These are phyloP conservation scores for Chionis minor DNA, from an alignment of 2,113 vertebrate species.

Conservation along the genomic window DNA sequence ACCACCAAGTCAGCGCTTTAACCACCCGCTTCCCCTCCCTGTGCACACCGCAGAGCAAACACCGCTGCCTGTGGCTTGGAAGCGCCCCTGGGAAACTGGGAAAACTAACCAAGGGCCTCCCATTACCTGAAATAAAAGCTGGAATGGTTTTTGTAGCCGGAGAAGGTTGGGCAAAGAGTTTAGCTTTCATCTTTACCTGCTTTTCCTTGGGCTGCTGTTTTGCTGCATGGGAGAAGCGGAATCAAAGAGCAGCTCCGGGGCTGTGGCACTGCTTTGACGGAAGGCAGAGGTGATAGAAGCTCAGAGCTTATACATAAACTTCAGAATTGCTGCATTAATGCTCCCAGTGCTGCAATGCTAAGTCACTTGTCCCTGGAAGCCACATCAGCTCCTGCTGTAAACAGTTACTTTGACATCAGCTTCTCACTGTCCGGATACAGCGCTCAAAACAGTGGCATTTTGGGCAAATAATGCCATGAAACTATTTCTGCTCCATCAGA, in stretches of 20 bases:
- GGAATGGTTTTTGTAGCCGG: neutral
- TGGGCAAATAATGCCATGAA: slow-evolving; percentile 32
- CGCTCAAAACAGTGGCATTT: neutral
- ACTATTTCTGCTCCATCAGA: slow-evolving; percentile 38
- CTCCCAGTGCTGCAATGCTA: neutral
- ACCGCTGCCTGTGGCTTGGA: neutral
- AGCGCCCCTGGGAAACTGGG: neutral
- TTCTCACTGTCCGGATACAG: neutral
- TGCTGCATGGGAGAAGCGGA: neutral
- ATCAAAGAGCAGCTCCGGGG: slow-evolving; percentile 8
- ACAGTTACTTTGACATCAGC: slow-evolving; percentile 30
- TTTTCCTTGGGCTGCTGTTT: neutral
- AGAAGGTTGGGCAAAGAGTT: neutral
- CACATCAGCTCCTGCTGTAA: slow-evolving; percentile 8
- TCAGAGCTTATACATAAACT: neutral
- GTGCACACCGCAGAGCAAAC: neutral
- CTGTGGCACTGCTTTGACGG: neutral
- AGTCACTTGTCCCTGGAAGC: slow-evolving; percentile 34
- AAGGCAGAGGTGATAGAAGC: neutral
- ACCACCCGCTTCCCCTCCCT: neutral
- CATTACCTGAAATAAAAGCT: neutral
- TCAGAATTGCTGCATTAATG: neutral
- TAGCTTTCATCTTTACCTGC: neutral
- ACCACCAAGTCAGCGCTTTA: neutral
- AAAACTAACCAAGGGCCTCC: neutral